Evolutionary conservation across 1,140 invertebrate species (phyloP).

Genomic region (Cotesia typhae): DNA sequence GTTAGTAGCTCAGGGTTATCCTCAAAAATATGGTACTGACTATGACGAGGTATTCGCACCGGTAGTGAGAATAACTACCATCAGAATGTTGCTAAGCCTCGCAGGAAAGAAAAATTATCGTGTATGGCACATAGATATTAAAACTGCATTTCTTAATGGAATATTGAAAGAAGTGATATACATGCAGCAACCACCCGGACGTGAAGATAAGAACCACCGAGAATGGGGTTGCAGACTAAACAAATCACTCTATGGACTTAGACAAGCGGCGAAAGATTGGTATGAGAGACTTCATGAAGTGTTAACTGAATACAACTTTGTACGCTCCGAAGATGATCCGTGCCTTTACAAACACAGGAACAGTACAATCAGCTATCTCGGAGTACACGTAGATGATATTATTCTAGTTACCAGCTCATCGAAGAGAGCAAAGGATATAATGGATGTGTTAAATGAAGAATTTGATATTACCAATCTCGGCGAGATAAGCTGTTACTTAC

Average conservation of each 20-base stretch:
- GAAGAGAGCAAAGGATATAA: too few relatives aligned
- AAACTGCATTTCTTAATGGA: background rate
- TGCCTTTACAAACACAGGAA: too few relatives aligned
- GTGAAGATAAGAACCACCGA: background rate
- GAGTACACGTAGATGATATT: too few relatives aligned
- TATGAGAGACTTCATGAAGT: too few relatives aligned
- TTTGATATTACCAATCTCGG: background rate
- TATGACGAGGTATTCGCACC: background rate
- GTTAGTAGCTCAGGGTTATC: background rate
- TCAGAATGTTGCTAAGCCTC: background rate
- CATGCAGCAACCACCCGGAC: background rate
- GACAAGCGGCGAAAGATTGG: slow-evolving; percentile 39
- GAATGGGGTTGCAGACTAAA: slow-evolving; percentile 36
- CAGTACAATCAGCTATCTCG: too few relatives aligned
- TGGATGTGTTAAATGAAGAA: too few relatives aligned
- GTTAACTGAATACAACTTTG: too few relatives aligned
- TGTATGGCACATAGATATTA: background rate
- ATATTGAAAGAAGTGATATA: background rate
- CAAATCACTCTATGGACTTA: slow-evolving; percentile 49
- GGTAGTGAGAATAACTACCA: background rate
- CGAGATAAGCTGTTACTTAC: slow-evolving; percentile 24
- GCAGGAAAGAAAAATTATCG: background rate
- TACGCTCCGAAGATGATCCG: too few relatives aligned
- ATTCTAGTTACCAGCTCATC: too few relatives aligned
- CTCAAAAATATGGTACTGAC: background rate